A percentile compares a stretch with the other conserved stretches of the same genome.
Evolutionary conservation across 2,113 vertebrate genomes (phyloP).

Genomic region (Barbus barbus): DNA sequence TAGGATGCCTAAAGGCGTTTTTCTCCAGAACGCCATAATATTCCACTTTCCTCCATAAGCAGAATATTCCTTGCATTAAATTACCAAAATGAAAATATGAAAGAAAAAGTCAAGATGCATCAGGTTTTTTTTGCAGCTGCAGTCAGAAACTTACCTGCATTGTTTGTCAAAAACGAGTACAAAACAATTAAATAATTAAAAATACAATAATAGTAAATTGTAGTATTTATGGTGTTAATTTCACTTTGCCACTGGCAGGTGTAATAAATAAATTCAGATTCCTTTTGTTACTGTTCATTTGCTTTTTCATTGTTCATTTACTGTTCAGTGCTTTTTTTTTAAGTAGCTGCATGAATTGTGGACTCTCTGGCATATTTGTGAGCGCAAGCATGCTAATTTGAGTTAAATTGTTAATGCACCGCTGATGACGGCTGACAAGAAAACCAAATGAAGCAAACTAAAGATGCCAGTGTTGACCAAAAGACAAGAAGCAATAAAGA

Average conservation of each 20-base stretch:
- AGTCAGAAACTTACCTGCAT: not conserved
- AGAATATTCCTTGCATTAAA: not conserved
- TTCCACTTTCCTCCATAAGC: not conserved
- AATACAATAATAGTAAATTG: too few species aligned
- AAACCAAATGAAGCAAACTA: slow-evolving; percentile 68
- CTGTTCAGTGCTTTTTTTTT: not conserved
- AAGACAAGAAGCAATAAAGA: slow-evolving; percentile 35
- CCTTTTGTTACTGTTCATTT: not conserved
- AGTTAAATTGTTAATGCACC: slow-evolving; percentile 66
- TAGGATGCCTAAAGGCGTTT: not conserved
- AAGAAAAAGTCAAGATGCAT: not conserved
- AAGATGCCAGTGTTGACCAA: slow-evolving; percentile 59
- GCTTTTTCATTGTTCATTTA: not conserved
- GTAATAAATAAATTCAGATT: too few species aligned
- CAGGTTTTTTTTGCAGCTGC: not conserved
- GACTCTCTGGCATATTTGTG: slow-evolving; percentile 26
- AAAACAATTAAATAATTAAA: too few species aligned
- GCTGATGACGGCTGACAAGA: slow-evolving; percentile 70
- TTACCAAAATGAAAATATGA: not conserved
- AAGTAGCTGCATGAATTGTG: not conserved
- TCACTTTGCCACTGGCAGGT: too few species aligned
- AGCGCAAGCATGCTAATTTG: slow-evolving; percentile 65
- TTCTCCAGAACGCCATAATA: not conserved
- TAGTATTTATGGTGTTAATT: not conserved
- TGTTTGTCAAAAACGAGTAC: not conserved